A percentile compares a stretch with the other conserved stretches of the same genome.
These are phyloP conservation scores for Ceuthmochares aereus DNA, from an alignment of 2,113 vertebrate genomes.

Conservation along the genomic window DNA sequence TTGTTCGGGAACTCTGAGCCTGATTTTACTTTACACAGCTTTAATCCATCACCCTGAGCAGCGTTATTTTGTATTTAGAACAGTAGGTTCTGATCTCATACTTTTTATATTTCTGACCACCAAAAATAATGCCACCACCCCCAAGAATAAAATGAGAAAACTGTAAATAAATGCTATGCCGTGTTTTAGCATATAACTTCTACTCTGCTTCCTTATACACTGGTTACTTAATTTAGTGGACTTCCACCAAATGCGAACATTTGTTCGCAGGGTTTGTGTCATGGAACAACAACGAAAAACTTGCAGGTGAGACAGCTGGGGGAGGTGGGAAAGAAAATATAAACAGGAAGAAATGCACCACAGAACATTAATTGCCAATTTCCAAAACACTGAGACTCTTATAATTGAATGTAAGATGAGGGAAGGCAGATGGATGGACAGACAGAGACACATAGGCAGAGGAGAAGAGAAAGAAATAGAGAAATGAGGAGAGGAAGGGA, in stretches of 20 bases:
- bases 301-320: not conserved
- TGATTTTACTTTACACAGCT: slow-evolving; percentile 12
- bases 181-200: not conserved
- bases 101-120: not conserved
- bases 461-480: not conserved
- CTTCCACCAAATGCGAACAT: too few relatives aligned
- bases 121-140: not conserved
- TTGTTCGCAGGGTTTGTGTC: not conserved
- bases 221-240: not conserved
- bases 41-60: not conserved
- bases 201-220: not conserved
- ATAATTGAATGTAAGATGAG: not conserved
- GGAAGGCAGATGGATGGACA: not conserved
- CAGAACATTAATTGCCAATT: fast-evolving
- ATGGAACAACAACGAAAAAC: slow-evolving; percentile 9
- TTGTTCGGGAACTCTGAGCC: not conserved
- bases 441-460: not conserved
- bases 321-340: not conserved
- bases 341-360: slow-evolving; percentile 16
- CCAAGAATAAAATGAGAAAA: not conserved
- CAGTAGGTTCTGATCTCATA: not conserved
- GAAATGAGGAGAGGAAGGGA: not conserved
- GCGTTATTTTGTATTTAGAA: not conserved
- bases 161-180: not conserved
- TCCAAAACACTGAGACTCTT: not conserved